A percentile compares a stretch with the other conserved stretches of the same genome.
phyloP scores from a whole-genome alignment of 92 coral and sea anemone species.

The Plumapathes pennacea region DNA sequence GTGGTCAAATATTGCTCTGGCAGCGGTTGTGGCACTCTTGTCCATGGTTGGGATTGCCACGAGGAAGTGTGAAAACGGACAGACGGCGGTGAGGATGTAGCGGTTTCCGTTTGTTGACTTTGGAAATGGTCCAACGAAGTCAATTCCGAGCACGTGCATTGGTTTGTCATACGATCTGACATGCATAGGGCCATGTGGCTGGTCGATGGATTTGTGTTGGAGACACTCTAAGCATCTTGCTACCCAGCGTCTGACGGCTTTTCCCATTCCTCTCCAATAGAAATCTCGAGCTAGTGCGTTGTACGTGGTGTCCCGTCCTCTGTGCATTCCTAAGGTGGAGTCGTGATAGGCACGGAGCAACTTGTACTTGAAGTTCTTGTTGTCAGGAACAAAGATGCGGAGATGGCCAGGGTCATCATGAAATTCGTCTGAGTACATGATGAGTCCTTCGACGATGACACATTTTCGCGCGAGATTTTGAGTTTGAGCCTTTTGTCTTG shows the following conservation, averaged over 20 bases:
- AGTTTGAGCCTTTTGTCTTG: constrained; percentile 1
- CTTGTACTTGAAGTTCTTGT: constrained; percentile 6
- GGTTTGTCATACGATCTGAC: constrained; percentile 11
- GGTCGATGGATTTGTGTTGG: constrained; percentile 11
- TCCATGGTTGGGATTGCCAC: constrained; percentile 29
- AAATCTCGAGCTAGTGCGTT: constrained; percentile 25
- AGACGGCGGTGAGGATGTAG: constrained; percentile 11
- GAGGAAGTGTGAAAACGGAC: constrained; percentile 17
- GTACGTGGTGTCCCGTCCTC: constrained; percentile 36
- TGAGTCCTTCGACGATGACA: constrained; percentile 4
- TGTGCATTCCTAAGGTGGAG: constrained; percentile 31
- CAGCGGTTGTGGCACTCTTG: constrained; percentile 34
- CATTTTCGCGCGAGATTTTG: constrained; percentile 14
- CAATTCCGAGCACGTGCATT: constrained; percentile 26
- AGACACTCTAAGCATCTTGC: constrained; percentile 29
- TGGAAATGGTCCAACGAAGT: constrained; percentile 32
- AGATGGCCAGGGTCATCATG: constrained; percentile 10
- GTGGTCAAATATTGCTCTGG: constrained; percentile 26
- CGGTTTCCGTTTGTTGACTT: constrained; percentile 7
- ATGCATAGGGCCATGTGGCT: constrained; percentile 25
- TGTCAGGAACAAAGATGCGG: constrained; percentile 14
- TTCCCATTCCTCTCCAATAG: constrained; percentile 41
- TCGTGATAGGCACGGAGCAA: constrained; percentile 22
- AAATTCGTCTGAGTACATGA: constrained; percentile 8
- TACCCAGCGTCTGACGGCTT: constrained; percentile 25